A percentile compares a stretch with the other conserved stretches of the same genome.
Evolutionary conservation across 2,797 vertebrate genomes (phyloP).

Genomic region (Streptopelia turtur): DNA sequence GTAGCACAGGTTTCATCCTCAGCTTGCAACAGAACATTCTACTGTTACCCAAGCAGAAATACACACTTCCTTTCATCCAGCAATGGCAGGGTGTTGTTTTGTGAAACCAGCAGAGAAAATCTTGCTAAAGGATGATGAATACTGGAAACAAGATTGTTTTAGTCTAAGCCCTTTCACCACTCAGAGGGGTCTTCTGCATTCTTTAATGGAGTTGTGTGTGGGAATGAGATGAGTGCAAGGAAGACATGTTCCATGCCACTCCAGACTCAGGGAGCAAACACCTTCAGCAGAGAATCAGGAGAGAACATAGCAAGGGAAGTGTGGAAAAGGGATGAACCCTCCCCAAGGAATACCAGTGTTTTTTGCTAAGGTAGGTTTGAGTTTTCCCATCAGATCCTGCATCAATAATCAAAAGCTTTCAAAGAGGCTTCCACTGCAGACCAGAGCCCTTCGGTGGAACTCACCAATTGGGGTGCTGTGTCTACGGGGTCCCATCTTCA

Average conservation of each 20-base stretch:
- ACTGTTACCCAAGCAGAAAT: neutral
- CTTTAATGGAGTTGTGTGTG: neutral
- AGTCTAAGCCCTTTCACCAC: neutral
- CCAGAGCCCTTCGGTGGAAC: slow-evolving; percentile 25
- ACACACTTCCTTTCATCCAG: neutral
- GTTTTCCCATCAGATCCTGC: neutral
- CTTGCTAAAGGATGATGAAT: neutral
- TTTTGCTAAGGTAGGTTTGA: neutral
- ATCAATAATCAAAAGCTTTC: neutral
- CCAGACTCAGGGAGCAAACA: neutral
- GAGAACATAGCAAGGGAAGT: neutral
- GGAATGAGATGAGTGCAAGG: neutral
- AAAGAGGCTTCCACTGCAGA: neutral
- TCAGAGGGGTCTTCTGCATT: neutral
- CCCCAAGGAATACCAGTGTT: fast-evolving
- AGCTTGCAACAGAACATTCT: slow-evolving; percentile 10
- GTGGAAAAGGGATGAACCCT: neutral
- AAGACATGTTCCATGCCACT: neutral
- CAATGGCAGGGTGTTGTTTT: neutral
- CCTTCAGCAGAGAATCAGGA: neutral
- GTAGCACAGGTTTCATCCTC: neutral
- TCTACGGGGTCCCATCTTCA: slow-evolving; percentile 91
- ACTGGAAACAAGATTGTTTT: neutral
- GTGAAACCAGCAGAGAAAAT: neutral
- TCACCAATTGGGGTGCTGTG: slow-evolving; percentile 98